These are phyloP conservation scores for Nephrotoma appendiculata DNA, from an alignment of 2,888 invertebrate genomes.

Conservation along the genomic window DNA sequence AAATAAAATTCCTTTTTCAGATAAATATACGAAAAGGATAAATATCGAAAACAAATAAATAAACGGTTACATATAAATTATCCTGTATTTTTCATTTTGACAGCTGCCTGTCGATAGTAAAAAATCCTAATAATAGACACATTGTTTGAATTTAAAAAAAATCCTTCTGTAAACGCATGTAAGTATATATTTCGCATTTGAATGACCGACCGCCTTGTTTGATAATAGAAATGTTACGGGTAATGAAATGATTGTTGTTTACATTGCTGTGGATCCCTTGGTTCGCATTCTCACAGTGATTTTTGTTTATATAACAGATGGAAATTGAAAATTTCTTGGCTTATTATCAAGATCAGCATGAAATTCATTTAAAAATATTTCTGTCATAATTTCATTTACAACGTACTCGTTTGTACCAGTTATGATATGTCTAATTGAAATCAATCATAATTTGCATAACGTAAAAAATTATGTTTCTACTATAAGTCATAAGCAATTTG, in stretches of 20 bases:
- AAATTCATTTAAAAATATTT: neutral
- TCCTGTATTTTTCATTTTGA: neutral
- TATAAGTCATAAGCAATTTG: neutral
- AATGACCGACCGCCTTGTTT: neutral
- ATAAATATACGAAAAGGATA: neutral
- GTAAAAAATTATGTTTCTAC: neutral
- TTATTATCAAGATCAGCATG: neutral
- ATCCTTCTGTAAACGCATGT: neutral
- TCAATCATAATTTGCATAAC: neutral
- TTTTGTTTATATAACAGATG: neutral
- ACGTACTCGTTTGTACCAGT: neutral
- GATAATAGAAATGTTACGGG: neutral
- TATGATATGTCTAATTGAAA: neutral
- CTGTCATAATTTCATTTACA: neutral
- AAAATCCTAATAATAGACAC: neutral
- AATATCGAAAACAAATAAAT: neutral
- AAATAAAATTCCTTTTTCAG: neutral
- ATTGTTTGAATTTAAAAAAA: neutral
- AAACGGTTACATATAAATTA: neutral
- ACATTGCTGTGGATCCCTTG: neutral
- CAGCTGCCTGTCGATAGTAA: neutral
- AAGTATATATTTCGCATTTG: neutral
- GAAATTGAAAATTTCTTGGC: neutral
- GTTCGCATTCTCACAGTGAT: neutral
- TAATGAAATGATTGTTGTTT: neutral